Conservation (phyloP, 30 jellyfish, hydroid and myxozoan genomes). For the Phacellophora camtschatica region DNA sequence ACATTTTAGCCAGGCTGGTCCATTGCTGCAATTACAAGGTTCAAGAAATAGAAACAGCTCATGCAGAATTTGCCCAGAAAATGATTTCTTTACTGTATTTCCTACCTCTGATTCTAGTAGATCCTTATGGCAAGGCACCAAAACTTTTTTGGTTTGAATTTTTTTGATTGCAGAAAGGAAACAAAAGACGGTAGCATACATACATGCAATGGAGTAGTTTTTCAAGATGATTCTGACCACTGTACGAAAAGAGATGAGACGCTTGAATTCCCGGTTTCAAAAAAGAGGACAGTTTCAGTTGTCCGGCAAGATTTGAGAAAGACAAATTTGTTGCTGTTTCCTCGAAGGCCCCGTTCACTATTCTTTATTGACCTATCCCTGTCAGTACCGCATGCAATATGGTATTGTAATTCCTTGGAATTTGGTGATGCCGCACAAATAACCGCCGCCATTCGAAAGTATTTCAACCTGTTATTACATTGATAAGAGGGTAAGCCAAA, state of each 20-base stretch:
- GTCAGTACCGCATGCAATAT: constrained; percentile 43
- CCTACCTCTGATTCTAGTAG: constrained; percentile 20
- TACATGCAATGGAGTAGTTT: constrained; percentile 25
- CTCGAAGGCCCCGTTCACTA: constrained; percentile 35
- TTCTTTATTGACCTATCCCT: constrained; percentile 21
- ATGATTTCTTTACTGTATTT: constrained; percentile 10
- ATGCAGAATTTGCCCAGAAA: constrained; percentile 18
- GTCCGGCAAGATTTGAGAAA: background rate
- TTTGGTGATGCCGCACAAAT: background rate
- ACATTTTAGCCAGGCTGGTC: background rate
- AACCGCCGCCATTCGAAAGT: constrained; percentile 1
- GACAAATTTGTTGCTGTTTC: constrained; percentile 21
- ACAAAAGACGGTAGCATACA: constrained; percentile 18
- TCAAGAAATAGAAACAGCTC: constrained; percentile 40
- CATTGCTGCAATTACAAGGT: constrained; percentile 17
- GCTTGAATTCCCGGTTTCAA: background rate
- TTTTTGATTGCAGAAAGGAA: constrained; percentile 30
- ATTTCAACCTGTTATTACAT: background rate
- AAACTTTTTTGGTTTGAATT: constrained; percentile 21
- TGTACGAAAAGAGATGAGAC: background rate
- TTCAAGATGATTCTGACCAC: constrained; percentile 10
- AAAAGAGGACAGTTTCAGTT: background rate
- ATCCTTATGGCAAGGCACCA: constrained; percentile 17
- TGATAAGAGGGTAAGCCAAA: background rate
- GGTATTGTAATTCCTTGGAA: constrained; percentile 29